Base-by-base conservation (phyloP, 2,113 vertebrate genomes). In the Paraplagusia blochii region DNA sequence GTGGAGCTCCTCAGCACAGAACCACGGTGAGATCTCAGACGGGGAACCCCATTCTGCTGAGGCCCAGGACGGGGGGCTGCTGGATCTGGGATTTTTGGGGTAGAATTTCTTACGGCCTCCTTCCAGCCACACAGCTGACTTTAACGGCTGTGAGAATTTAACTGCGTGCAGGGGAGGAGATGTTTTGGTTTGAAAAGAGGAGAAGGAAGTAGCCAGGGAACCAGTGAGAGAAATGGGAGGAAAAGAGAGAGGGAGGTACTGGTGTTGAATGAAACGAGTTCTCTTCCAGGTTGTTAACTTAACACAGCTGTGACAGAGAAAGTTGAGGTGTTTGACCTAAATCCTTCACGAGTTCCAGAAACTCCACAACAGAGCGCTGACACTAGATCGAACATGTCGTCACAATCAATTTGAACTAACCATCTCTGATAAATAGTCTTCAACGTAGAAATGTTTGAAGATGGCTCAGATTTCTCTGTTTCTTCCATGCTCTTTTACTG, bases 121-220 rank as follows among this genome's bases (percentile, higher is more conserved):
- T 48, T 83, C 79, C 81, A 85, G 80, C 63, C 63, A 66, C 36
- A 76, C 85, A 83, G 80, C 72, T 88, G 84, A 87, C 81, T 80
- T 80, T 79, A 87, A 84, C 83, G 81, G 79, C 65, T 73, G 63
- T 80, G 79, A 70, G 81, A 85, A 80, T 79, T 29, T 77, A 78
- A 76, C 68, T 43, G 79, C 44, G 38, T 64, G 58, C 47, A 51
- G 77, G 69, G 72, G 82, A 51, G 77, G 69, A 69, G 82, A 85
- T 87, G 86, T 88, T 88, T 87, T 87, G 81, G 81, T 88, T 88
- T 83, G 72, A 89, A 89, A 64, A 51, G 53, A 44, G 57, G 63
- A 60, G 65, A 33, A 33, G 40, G 40, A 14, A 72, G 66, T 63
- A 63, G 66, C 46, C 43, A 72, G 58, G 48, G 58, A 57, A 55